Evolutionary conservation across 2,888 invertebrate genomes (phyloP).

Genomic region (Caenorhabditis japonica): DNA sequence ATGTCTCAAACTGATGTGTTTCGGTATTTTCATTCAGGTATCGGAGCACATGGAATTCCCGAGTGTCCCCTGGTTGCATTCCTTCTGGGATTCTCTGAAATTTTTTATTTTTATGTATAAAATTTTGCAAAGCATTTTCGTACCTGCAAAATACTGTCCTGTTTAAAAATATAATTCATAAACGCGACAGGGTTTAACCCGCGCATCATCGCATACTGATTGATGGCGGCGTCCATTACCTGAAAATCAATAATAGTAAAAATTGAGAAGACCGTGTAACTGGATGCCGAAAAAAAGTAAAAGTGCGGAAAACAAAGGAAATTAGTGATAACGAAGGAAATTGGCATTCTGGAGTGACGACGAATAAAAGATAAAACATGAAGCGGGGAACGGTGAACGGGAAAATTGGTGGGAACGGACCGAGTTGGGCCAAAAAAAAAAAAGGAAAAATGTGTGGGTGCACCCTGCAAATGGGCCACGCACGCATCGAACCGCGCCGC

Average conservation of each 20-base stretch:
- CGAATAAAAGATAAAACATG: no score
- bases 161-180: background rate
- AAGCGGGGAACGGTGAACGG: no score
- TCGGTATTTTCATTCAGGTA: constrained; percentile 1
- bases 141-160: constrained; percentile 13
- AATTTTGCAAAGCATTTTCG: background rate
- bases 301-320: no score
- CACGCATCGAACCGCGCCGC: constrained; percentile 1
- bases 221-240: background rate
- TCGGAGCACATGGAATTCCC: constrained; percentile 3
- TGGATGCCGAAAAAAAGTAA: no score
- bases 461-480: background rate
- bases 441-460: background rate
- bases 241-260: no score
- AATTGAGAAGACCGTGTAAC: no score
- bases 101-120: background rate
- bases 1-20: constrained; percentile 10
- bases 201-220: background rate
- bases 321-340: no score
- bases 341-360: no score
- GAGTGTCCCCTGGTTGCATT: background rate
- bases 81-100: constrained; percentile 12
- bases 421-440: background rate
- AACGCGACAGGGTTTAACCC: background rate
- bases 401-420: no score